These are phyloP conservation scores for Gallinago stenura DNA, from an alignment of 2,797 vertebrate species.

Conservation along the genomic window DNA sequence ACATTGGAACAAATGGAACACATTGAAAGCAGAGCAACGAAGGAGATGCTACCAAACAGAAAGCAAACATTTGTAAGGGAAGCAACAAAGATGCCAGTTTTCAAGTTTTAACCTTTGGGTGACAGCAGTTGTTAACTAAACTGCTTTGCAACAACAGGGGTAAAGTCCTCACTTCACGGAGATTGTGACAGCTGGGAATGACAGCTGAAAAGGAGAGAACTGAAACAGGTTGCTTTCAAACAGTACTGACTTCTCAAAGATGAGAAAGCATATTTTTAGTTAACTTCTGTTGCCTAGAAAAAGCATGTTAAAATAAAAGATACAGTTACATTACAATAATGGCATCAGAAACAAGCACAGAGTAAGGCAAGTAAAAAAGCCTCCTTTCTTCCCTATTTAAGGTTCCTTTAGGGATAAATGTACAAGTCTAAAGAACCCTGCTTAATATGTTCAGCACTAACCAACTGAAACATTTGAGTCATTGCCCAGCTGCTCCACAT, in stretches of 20 bases:
- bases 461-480: neutral
- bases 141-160: slow-evolving; percentile 25
- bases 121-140: slow-evolving; percentile 55
- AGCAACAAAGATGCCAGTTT: slow-evolving; percentile 12
- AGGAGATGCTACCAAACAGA: slow-evolving; percentile 14
- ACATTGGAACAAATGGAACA: neutral
- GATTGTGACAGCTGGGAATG: slow-evolving; percentile 63
- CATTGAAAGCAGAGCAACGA: neutral
- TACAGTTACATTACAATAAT: neutral
- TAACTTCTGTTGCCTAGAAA: slow-evolving; percentile 53
- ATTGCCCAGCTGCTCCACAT: neutral
- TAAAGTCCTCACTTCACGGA: slow-evolving; percentile 41
- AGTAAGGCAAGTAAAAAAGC: neutral
- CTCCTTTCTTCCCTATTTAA: neutral
- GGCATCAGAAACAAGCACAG: neutral
- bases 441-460: neutral
- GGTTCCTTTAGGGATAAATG: neutral
- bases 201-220: slow-evolving; percentile 66
- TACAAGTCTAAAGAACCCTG: neutral
- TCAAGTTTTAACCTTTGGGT: slow-evolving; percentile 49
- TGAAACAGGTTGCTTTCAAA: slow-evolving; percentile 59
- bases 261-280: slow-evolving; percentile 66
- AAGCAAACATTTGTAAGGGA: neutral
- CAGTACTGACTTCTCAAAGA: slow-evolving; percentile 30
- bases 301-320: slow-evolving; percentile 24